phyloP scores from a whole-genome alignment of 2,113 vertebrate species.

The Terrapene triunguis region DNA sequence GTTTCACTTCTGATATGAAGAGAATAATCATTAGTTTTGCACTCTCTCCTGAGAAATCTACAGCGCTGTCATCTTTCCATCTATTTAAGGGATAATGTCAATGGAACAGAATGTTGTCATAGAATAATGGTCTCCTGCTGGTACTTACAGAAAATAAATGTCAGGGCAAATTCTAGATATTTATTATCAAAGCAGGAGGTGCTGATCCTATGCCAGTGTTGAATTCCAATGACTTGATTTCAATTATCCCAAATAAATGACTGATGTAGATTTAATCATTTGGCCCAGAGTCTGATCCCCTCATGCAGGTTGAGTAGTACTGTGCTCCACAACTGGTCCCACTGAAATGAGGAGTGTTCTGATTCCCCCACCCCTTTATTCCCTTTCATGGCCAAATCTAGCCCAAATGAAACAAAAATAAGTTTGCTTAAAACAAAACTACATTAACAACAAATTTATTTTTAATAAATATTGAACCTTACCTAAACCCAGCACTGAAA shows the following conservation, averaged over 20 bases:
- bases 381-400: background rate
- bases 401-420: background rate
- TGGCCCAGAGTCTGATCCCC: background rate
- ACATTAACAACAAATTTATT: background rate
- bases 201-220: background rate
- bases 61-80: background rate
- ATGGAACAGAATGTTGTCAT: background rate
- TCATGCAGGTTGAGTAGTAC: background rate
- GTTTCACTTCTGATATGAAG: background rate
- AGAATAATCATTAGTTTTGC: background rate
- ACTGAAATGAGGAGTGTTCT: background rate
- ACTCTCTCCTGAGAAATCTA: background rate
- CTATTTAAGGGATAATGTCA: background rate
- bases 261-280: slow-evolving; percentile 1
- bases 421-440: background rate
- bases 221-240: slow-evolving; percentile 1
- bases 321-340: background rate
- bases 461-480: background rate
- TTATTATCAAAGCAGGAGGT: background rate
- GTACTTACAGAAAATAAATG: slow-evolving; percentile 21
- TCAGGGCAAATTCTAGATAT: background rate
- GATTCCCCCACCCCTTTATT: background rate
- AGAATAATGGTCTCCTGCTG: background rate
- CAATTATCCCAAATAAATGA: slow-evolving; percentile 37
- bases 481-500: background rate